Evolutionary conservation across 2,113 vertebrate genomes (phyloP).

Genomic region (Progne subis): DNA sequence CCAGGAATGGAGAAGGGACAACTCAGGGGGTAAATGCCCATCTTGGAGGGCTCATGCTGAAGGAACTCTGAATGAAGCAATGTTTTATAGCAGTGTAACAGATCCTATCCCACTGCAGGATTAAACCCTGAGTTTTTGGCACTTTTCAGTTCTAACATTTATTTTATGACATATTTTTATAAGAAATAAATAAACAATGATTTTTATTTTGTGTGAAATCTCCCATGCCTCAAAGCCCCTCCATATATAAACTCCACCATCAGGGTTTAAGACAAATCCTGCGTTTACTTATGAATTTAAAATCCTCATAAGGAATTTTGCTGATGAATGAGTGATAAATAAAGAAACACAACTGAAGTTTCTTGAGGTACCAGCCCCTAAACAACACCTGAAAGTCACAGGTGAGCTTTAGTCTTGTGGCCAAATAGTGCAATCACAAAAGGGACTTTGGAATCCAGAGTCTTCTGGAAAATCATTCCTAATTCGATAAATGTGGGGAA

Average conservation of each 20-base stretch:
- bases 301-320: background rate
- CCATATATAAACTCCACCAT: background rate
- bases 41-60: background rate
- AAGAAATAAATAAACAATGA: background rate
- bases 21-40: fast-evolving
- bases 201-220: background rate
- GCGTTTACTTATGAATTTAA: background rate
- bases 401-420: background rate
- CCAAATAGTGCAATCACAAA: background rate
- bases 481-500: background rate
- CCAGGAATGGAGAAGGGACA: background rate
- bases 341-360: background rate
- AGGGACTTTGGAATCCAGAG: background rate
- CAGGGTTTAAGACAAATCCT: background rate
- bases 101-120: background rate
- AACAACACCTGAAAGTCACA: background rate
- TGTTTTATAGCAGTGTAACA: fast-evolving
- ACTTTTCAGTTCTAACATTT: background rate
- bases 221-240: background rate
- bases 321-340: background rate
- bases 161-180: background rate
- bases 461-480: background rate
- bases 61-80: background rate
- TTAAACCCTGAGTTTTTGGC: background rate
- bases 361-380: background rate